These are phyloP conservation scores for Tetramorium simillimum DNA, from an alignment of 1,140 invertebrate species.

Conservation along the genomic window DNA sequence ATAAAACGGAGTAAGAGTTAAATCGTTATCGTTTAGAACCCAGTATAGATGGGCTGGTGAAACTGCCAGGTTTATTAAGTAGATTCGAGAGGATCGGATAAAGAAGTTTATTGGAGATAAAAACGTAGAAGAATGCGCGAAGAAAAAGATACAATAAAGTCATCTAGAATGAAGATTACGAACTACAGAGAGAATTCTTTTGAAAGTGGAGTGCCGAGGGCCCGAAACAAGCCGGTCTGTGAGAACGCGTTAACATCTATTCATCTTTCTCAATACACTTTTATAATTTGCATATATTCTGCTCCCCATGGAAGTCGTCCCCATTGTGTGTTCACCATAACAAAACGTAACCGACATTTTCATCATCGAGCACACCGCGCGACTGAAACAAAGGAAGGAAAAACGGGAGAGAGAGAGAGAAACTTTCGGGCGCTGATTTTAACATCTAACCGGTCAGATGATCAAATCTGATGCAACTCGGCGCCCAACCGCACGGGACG, in stretches of 20 bases:
- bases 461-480: slow-evolving; percentile 22
- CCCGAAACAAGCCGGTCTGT: neutral
- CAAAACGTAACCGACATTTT: neutral
- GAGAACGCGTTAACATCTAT: neutral
- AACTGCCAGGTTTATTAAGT: neutral
- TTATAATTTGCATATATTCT: neutral
- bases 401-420: neutral
- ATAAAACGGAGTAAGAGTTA: neutral
- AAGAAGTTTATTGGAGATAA: neutral
- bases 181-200: neutral
- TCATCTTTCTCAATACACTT: neutral
- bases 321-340: neutral
- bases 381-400: neutral
- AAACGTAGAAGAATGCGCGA: neutral
- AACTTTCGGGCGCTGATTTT: neutral
- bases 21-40: neutral
- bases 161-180: neutral
- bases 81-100: neutral
- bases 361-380: neutral
- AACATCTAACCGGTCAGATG: neutral
- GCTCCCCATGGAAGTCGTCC: neutral
- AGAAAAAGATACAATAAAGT: neutral
- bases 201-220: neutral
- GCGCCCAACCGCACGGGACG: neutral
- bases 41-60: neutral